These are phyloP conservation scores for Mus minutoides DNA, from an alignment of 2,797 vertebrate genomes.

Conservation along the genomic window DNA sequence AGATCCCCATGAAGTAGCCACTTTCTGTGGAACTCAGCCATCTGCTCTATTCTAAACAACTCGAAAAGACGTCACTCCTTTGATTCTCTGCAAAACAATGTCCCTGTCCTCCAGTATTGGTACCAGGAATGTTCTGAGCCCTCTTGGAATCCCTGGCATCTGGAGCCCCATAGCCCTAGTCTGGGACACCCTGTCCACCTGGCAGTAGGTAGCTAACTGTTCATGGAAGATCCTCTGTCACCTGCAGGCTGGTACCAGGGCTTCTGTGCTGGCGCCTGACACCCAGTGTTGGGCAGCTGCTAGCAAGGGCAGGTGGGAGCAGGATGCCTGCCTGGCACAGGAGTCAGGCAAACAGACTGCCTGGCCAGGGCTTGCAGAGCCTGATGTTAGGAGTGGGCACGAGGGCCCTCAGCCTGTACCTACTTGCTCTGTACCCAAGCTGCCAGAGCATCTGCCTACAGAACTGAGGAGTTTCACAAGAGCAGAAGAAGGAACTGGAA, in stretches of 20 bases:
- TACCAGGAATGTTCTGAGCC: background rate
- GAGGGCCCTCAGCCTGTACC: slow-evolving; percentile 69
- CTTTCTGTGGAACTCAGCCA: background rate
- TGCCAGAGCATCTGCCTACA: slow-evolving; percentile 76
- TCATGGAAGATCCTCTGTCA: background rate
- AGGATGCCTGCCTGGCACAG: slow-evolving; percentile 43
- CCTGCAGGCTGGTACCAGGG: background rate
- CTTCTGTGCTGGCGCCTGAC: no score
- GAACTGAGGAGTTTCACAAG: slow-evolving; percentile 73
- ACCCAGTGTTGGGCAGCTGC: background rate
- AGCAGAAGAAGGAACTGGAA: slow-evolving; percentile 64
- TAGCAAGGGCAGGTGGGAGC: background rate
- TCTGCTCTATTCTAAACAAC: background rate
- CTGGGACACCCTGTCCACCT: background rate
- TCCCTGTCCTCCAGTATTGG: background rate
- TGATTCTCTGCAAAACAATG: background rate
- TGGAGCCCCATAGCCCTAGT: background rate
- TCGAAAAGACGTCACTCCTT: background rate
- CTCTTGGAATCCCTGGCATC: background rate
- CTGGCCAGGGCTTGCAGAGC: slow-evolving; percentile 50
- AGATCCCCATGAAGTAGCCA: background rate
- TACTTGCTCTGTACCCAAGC: slow-evolving; percentile 61
- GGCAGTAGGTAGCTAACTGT: background rate
- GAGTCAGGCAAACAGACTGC: slow-evolving; percentile 55
- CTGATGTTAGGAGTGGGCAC: slow-evolving; percentile 73